Base-by-base conservation (phyloP, 1,140 invertebrate genomes). In the Periplaneta americana region DNA sequence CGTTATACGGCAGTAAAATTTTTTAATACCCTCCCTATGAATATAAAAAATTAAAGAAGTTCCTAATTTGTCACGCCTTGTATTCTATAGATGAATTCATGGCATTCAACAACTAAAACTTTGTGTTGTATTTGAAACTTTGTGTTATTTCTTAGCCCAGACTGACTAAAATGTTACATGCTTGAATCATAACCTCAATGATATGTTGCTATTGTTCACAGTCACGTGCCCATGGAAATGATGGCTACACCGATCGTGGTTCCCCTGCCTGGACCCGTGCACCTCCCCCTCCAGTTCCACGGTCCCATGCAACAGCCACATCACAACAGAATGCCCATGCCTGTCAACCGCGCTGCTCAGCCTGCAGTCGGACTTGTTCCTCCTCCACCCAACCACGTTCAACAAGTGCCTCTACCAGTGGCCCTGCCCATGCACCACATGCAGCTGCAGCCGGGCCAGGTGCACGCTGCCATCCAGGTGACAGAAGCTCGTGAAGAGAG, bases 401-500 rank as follows among this genome's bases (percentile, higher is more conserved):
- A 78, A 34, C 77, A 78, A 32, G 28, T 78, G 34, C 77, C 77
- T 32, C 17, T 78, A 15, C 77, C 77, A 31, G 32, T 78, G 18
- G 77, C 39, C 15, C 1, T 48, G 17, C 80, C 37, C 33, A 22
- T 48, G 48, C 32, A 32, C 34, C 18, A 36, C 35, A 36, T 36
- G 76, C 33, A 36, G 8, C 76, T 34, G 76, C 34, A 28, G 13
- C 76, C 33, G 18, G n/a, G 35, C 31, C 75, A 34, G 32, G 85
- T 88, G 81, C 85, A 86, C 33, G 85, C 88, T 77, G 86, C 87
- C 17, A 83, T 88, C 39, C 86, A 88, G 83, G 86, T 88, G 9
- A 86, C 90, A 90, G 90, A 88, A 92, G 91, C 91, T 91, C 92
- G 91, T 91, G 92, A 93, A 92, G 92, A 91, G 92, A 92, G 92